phyloP scores from a whole-genome alignment of 2,888 invertebrate genomes.

The Drosophila helvetica region DNA sequence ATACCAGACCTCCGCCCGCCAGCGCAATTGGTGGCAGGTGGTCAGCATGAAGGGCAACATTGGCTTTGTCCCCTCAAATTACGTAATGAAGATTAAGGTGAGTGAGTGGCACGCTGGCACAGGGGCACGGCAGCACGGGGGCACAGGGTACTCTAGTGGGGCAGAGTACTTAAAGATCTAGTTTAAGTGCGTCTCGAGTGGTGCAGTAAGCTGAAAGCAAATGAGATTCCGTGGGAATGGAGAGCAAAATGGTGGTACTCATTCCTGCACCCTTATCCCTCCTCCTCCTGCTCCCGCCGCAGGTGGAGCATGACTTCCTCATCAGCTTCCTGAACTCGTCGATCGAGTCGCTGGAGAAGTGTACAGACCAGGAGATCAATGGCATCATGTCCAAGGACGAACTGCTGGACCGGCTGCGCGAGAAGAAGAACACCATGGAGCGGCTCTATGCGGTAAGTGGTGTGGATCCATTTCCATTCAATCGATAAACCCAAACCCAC shows the following conservation, averaged over 20 bases:
- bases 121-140: not conserved
- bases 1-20: conserved; percentile 91
- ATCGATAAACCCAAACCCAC: not conserved
- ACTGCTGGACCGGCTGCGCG: conserved; percentile 86
- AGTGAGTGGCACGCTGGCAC: conserved; percentile 43
- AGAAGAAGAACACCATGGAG: conserved; percentile 86
- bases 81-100: conserved; percentile 91
- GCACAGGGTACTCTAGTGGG: not conserved
- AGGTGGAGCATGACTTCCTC: conserved; percentile 90
- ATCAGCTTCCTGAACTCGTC: conserved; percentile 89
- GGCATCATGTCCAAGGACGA: conserved; percentile 85
- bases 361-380: conserved; percentile 82
- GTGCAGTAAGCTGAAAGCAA: not conserved
- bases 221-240: not conserved
- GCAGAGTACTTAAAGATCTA: not conserved
- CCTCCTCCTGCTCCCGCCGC: conserved; percentile 40
- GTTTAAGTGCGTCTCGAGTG: conserved; percentile 1
- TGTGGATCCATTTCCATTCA: no score
- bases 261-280: not conserved
- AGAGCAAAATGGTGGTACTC: not conserved
- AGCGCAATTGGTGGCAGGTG: conserved; percentile 94
- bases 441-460: conserved; percentile 79
- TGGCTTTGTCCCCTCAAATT: conserved; percentile 94
- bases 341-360: conserved; percentile 86
- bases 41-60: conserved; percentile 92